Evolutionary conservation across 2,888 invertebrate species (phyloP).

Genomic region (Dynastes maya): DNA sequence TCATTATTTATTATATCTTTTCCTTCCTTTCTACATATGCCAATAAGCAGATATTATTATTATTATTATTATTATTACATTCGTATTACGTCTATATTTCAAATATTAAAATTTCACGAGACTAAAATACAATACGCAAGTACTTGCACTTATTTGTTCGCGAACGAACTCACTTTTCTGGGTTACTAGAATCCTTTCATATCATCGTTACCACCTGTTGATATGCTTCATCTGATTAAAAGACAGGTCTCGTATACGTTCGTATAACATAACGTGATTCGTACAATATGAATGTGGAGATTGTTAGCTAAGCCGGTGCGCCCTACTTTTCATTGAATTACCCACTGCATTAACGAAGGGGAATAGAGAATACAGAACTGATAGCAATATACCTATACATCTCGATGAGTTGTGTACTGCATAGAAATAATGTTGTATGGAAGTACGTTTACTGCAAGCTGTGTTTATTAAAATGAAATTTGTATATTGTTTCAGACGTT

Average conservation of each 20-base stretch:
- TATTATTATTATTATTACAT: too few species aligned
- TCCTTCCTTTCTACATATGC: too few species aligned
- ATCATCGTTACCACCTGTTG: constrained; percentile 40
- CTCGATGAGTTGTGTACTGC: too few species aligned
- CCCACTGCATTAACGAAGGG: not conserved
- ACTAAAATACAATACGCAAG: not conserved
- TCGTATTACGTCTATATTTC: not conserved
- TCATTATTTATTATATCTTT: too few species aligned
- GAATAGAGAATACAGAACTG: not conserved
- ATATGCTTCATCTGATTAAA: constrained; percentile 39
- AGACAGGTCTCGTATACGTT: constrained; percentile 26
- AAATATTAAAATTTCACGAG: not conserved
- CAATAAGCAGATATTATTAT: not conserved
- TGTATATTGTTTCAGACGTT: too few species aligned
- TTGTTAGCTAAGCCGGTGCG: not conserved
- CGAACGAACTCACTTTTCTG: constrained; percentile 7
- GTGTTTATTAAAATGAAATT: too few species aligned
- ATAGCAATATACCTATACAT: not conserved
- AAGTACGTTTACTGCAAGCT: too few species aligned
- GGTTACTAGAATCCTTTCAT: constrained; percentile 21
- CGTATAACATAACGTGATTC: constrained; percentile 11
- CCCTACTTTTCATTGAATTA: constrained; percentile 8
- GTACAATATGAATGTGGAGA: constrained; percentile 21
- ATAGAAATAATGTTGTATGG: too few species aligned
- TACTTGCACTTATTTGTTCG: constrained; percentile 6